phyloP scores from a whole-genome alignment of 64 coral and sea anemone species.

The Cladopsammia gracilis region DNA sequence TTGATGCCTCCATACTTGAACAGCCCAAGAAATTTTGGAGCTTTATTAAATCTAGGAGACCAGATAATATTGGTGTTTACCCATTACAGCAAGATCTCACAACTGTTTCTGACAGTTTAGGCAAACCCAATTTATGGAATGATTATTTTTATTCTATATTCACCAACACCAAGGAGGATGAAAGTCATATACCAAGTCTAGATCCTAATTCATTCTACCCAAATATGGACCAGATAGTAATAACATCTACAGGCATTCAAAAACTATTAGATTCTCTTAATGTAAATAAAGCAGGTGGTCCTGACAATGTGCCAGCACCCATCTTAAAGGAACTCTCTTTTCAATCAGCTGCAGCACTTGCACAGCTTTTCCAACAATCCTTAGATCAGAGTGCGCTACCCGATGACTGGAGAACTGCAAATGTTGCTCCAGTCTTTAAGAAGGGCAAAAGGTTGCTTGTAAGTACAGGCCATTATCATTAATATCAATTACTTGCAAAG shows the following conservation, averaged over 20 bases:
- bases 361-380: too few relatives aligned
- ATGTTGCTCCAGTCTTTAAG: too few relatives aligned
- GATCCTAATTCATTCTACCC: slow-evolving; percentile 16
- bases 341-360: too few relatives aligned
- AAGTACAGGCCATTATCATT: too few relatives aligned
- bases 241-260: neutral
- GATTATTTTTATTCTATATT: slow-evolving; percentile 30
- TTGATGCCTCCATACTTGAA: too few relatives aligned
- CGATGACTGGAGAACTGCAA: too few relatives aligned
- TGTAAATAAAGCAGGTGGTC: neutral
- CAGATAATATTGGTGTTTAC: neutral
- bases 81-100: neutral
- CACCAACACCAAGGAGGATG: neutral
- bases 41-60: neutral
- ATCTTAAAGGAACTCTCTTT: too few relatives aligned
- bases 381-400: too few relatives aligned
- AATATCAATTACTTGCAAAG: neutral
- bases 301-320: neutral
- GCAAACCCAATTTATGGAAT: slow-evolving; percentile 12
- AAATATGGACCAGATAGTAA: slow-evolving; percentile 11
- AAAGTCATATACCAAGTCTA: neutral
- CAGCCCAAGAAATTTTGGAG: too few relatives aligned
- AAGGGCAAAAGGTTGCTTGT: too few relatives aligned
- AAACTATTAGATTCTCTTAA: slow-evolving; percentile 22
- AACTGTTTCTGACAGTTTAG: slow-evolving; percentile 6